phyloP scores from a whole-genome alignment of 2,888 invertebrate genomes.

The Busseola fusca region DNA sequence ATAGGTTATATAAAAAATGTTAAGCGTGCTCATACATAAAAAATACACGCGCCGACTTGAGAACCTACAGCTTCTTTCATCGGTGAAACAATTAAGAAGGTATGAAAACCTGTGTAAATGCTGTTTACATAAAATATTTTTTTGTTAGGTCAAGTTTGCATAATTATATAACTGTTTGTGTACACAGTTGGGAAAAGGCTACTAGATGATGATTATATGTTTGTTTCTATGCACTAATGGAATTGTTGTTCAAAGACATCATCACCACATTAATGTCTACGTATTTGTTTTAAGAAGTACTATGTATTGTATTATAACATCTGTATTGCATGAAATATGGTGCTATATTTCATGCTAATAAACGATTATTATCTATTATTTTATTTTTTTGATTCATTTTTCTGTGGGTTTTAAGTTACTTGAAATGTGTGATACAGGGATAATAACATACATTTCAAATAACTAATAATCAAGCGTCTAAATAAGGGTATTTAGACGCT shows the following conservation, averaged over 20 bases:
- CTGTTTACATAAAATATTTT: not conserved
- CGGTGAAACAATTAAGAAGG: not conserved
- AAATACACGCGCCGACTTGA: not conserved
- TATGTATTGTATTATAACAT: no score
- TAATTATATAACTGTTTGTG: not conserved
- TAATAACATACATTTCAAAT: no score
- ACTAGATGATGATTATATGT: not conserved
- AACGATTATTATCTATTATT: no score
- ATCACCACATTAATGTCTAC: not conserved
- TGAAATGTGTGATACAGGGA: no score
- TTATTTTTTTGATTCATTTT: no score
- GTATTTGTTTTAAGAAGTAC: not conserved
- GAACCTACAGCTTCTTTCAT: not conserved
- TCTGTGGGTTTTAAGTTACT: no score
- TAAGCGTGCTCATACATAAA: not conserved
- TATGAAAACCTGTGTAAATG: not conserved
- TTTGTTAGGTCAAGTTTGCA: not conserved
- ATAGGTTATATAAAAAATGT: not conserved
- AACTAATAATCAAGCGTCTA: no score
- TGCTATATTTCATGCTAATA: no score
- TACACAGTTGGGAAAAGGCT: not conserved
- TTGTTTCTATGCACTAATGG: not conserved
- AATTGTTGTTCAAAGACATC: not conserved
- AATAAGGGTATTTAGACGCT: no score
- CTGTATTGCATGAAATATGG: no score